Base-by-base conservation (phyloP, 2,113 vertebrate genomes). In the Loxodonta africana region DNA sequence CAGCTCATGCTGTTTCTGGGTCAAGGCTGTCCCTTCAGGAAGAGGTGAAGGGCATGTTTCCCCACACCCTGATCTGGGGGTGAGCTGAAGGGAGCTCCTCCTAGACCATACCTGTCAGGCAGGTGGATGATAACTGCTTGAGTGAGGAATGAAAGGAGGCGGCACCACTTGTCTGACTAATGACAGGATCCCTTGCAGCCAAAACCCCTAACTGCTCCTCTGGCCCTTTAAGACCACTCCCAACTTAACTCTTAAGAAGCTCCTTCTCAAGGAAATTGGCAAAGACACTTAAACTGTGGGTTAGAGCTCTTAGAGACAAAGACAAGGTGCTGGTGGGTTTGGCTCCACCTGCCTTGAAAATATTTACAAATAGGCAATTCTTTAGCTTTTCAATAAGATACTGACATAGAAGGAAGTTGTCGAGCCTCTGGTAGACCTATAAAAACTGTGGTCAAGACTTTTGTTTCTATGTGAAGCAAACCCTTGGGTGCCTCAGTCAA, bases 341-440 rank as follows among this genome's bases (percentile, higher is more conserved):
- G 41, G 28, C 4, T 48, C 20, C 18, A 37, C 46, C 90, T 80
- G 73, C 57, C 62, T 44, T 23, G 26, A 57, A 92, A 83, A n/a
- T 67, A 71, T 88, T 90, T 90, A 71, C 84, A 53, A 83, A 94
- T 17, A 44, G 65, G 77, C 83, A 77, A 96, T 83, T 69, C 80
- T 90, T 85, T 5, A 86, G 77, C 71, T 53, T 88, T 91, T 89
- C 5, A 5, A 4, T 25, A 25, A n/a, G 48, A 4, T 67, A 84
- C 91, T 51, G 23, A 33, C 23, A 67, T 71, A 46, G 0, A 10
- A 83, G 90, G 83, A 57, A 41, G 33, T 26, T 37, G 25, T 37
- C 30, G 73, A 69, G 73, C 30, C 15, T 51, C 77, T 28, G 8
- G 8, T 1, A 37, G 65, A 17, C 6, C 62, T 71, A 6, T 6